A percentile compares a stretch with the other conserved stretches of the same genome.
Conservation (phyloP, 2,113 vertebrate genomes). For the Paradoxurus hermaphroditus region DNA sequence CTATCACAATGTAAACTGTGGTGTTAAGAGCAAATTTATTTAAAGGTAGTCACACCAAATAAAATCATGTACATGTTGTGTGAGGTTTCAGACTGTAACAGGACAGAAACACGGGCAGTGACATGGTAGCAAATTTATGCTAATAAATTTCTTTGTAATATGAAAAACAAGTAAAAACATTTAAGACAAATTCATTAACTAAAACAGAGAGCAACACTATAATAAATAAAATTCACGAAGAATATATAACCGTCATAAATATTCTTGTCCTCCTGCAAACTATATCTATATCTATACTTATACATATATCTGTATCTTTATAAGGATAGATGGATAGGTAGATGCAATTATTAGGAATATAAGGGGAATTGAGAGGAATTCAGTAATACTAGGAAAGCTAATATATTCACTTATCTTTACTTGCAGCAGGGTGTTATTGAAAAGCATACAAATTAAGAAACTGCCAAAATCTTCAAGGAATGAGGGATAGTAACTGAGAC, state of each 20-base stretch:
- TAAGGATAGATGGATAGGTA: background rate
- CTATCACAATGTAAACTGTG: background rate
- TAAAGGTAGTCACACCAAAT: background rate
- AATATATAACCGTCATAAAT: background rate
- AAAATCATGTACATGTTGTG: background rate
- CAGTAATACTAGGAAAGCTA: background rate
- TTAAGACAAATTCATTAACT: background rate
- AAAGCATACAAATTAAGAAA: background rate
- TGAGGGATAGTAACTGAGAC: background rate
- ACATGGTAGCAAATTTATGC: background rate
- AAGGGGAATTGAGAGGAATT: background rate
- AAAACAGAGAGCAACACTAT: background rate
- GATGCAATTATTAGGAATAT: background rate
- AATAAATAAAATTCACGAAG: background rate
- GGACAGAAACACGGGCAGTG: background rate
- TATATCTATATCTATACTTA: background rate
- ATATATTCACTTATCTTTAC: background rate
- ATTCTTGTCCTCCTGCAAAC: background rate
- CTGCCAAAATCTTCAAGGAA: background rate
- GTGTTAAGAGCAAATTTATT: background rate
- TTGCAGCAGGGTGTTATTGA: background rate
- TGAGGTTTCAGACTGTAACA: background rate
- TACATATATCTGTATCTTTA: background rate
- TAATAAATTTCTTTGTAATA: background rate
- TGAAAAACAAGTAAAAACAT: background rate